Percentiles rank a stretch among this genome's conserved stretches.
Conservation (phyloP, 2,888 invertebrate species). For the Cheilosia scutellata region DNA sequence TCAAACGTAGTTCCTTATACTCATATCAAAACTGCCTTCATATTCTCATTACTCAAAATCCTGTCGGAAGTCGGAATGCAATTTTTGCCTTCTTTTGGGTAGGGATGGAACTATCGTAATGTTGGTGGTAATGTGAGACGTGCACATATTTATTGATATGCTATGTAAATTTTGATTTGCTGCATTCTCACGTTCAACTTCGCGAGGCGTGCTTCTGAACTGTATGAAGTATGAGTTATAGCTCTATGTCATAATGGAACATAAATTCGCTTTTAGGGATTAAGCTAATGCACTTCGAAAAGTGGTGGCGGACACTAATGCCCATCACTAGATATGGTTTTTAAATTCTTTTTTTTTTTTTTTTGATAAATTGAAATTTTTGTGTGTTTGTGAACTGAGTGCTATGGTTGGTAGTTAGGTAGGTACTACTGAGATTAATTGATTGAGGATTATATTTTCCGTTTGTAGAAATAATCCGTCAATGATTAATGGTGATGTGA, state of each 20-base stretch:
- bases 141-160: slow-evolving; percentile 11
- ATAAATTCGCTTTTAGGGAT: slow-evolving; percentile 22
- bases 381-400: no score
- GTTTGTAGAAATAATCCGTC: no score
- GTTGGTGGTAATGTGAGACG: slow-evolving; percentile 1
- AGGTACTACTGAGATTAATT: no score
- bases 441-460: no score
- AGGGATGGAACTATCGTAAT: neutral
- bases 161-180: slow-evolving; percentile 36
- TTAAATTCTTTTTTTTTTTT: no score
- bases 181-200: slow-evolving; percentile 18
- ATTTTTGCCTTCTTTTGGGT: neutral
- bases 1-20: slow-evolving; percentile 3
- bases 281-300: neutral
- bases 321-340: no score
- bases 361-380: no score
- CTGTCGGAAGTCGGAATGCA: neutral
- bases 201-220: neutral
- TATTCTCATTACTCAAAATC: slow-evolving; percentile 33
- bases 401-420: no score
- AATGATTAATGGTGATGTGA: no score
- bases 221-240: slow-evolving; percentile 13
- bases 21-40: slow-evolving; percentile 19
- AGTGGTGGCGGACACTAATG: no score
- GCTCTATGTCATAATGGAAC: slow-evolving; percentile 9